A percentile compares a stretch with the other conserved stretches of the same genome.
phyloP scores from a whole-genome alignment of 2,888 invertebrate genomes.

The Oscheius sp. region DNA sequence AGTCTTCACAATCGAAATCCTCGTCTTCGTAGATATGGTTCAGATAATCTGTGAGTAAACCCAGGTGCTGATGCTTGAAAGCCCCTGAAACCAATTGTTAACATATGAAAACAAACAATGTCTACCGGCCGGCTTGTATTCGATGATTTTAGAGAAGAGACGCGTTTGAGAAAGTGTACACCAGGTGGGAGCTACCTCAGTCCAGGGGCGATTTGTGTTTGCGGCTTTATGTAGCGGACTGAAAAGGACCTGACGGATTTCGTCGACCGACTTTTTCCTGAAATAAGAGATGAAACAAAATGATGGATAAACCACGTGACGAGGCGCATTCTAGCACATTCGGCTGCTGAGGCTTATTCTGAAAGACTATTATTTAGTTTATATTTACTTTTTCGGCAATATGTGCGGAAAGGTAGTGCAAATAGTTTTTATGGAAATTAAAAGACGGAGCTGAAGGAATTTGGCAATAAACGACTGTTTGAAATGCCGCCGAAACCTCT shows the following conservation, averaged over 20 bases:
- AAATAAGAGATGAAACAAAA: neutral
- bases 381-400: no score
- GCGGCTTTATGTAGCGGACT: conserved; percentile 30
- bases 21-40: conserved; percentile 46
- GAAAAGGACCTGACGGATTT: conserved; percentile 36
- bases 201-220: conserved; percentile 14
- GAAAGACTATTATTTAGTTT: no score
- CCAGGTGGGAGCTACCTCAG: conserved; percentile 32
- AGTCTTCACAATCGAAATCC: conserved; percentile 38
- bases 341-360: neutral
- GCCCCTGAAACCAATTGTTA: conserved; percentile 28
- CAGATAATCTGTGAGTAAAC: conserved; percentile 34
- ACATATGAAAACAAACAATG: neutral
- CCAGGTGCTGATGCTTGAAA: conserved; percentile 36
- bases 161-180: conserved; percentile 37
- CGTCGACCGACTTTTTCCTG: conserved; percentile 42
- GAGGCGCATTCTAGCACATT: conserved; percentile 10
- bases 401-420: no score
- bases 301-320: conserved; percentile 5
- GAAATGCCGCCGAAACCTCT: no score
- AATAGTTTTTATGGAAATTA: no score
- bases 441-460: no score
- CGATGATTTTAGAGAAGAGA: conserved; percentile 34
- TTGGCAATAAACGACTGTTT: no score
- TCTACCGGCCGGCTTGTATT: conserved; percentile 42